Evolutionary conservation across 2,113 vertebrate genomes (phyloP).

Genomic region (Nibea coibor): DNA sequence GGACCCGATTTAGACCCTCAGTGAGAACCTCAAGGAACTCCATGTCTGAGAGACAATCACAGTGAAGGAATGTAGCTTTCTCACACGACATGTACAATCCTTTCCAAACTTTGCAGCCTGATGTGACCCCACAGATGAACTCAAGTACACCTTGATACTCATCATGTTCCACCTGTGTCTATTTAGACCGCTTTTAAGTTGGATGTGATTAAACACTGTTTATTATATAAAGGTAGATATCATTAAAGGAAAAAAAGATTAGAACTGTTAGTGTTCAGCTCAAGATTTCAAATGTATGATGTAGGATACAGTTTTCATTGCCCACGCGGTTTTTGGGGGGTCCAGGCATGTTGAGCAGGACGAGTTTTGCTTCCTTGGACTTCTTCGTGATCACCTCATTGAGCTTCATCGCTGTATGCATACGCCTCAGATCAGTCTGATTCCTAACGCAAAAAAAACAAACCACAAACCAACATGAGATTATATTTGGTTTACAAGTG

Average conservation of each 20-base stretch:
- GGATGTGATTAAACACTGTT: neutral
- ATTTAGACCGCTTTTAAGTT: neutral
- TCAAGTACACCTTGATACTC: neutral
- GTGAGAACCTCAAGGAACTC: conserved; percentile 98
- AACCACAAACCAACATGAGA: neutral
- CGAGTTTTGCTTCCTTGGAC: conserved; percentile 94
- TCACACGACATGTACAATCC: neutral
- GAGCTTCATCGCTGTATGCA: conserved; percentile 96
- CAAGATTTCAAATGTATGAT: neutral
- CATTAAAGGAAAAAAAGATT: too few species aligned
- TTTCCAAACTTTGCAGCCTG: neutral
- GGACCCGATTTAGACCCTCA: conserved; percentile 95
- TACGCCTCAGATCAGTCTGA: conserved; percentile 93
- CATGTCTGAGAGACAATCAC: conserved; percentile 88
- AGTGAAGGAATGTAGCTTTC: conserved; percentile 78
- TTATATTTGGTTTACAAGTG: conserved; percentile 12
- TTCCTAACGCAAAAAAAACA: conserved; percentile 82
- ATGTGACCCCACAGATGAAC: neutral
- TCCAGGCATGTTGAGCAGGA: conserved; percentile 98
- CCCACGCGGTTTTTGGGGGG: conserved; percentile 95
- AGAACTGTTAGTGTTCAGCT: neutral
- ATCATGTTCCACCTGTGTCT: neutral
- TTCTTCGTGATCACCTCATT: conserved; percentile 96
- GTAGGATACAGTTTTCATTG: conserved; percentile 96
- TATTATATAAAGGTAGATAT: neutral